These are phyloP conservation scores for Zaprionus lineosus DNA, from an alignment of 2,888 invertebrate genomes.

Conservation along the genomic window DNA sequence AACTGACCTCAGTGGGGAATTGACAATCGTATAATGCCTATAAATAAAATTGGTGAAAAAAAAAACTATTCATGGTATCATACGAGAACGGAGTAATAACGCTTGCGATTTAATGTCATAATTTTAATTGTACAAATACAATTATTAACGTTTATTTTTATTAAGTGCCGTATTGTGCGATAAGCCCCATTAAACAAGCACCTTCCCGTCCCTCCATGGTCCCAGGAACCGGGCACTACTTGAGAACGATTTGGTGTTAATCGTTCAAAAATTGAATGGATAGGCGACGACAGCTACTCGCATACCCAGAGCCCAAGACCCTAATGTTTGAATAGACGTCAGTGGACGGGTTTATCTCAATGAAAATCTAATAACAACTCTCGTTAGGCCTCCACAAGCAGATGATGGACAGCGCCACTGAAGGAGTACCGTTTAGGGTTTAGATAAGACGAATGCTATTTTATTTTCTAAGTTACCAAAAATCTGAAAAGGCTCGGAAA, in stretches of 20 bases:
- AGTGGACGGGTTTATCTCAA: conserved; percentile 46
- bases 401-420: conserved; percentile 79
- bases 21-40: conserved; percentile 1
- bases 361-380: conserved; percentile 63
- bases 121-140: conserved; percentile 76
- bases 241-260: conserved; percentile 50
- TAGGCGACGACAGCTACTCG: conserved; percentile 10
- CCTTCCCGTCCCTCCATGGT: background rate
- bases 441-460: conserved; percentile 70
- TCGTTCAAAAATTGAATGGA: conserved; percentile 64
- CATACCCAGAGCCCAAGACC: background rate
- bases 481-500: too few species aligned
- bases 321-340: conserved; percentile 16
- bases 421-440: conserved; percentile 56
- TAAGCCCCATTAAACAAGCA: conserved; percentile 38
- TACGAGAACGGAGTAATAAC: conserved; percentile 27
- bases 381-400: too few species aligned
- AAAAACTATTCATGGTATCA: background rate
- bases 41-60: conserved; percentile 35
- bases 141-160: conserved; percentile 76
- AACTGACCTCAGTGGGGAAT: conserved; percentile 39
- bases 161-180: conserved; percentile 69
- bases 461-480: too few species aligned
- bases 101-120: conserved; percentile 58
- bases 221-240: too few species aligned